Percentiles rank a stretch among this genome's conserved stretches.
These are phyloP conservation scores for Microctonus hyperodae DNA, from an alignment of 2,888 invertebrate species.

Conservation along the genomic window DNA sequence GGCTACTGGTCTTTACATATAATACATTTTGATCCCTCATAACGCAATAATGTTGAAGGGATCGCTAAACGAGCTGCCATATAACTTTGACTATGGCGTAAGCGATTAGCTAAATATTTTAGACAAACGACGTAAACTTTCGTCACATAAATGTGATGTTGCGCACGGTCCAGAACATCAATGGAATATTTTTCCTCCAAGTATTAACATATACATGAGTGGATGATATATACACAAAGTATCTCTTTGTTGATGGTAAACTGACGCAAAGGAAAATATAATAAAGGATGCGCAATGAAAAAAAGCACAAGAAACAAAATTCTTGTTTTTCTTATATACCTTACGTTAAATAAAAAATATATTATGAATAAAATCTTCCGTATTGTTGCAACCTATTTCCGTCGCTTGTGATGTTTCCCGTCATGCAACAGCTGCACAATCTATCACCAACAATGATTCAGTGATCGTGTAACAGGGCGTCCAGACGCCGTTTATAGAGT, in stretches of 20 bases:
- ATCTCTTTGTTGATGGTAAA: neutral
- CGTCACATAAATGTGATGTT: neutral
- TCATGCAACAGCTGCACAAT: slow-evolving; percentile 58
- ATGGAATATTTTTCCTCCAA: too few species aligned
- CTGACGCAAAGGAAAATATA: neutral
- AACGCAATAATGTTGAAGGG: slow-evolving; percentile 54
- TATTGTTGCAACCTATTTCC: slow-evolving; percentile 61
- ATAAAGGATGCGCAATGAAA: neutral
- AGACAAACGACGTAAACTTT: neutral
- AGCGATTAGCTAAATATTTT: slow-evolving; percentile 41
- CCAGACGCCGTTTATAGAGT: slow-evolving; percentile 55
- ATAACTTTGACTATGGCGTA: slow-evolving; percentile 53
- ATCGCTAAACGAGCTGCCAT: slow-evolving; percentile 51
- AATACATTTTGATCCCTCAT: slow-evolving; percentile 56
- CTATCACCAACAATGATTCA: slow-evolving; percentile 62
- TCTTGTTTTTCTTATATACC: too few species aligned
- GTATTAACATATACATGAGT: neutral
- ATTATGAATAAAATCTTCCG: slow-evolving; percentile 30
- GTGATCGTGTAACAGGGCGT: slow-evolving; percentile 55
- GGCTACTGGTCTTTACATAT: slow-evolving; percentile 62
- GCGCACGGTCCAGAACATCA: neutral
- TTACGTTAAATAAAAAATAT: slow-evolving; percentile 6
- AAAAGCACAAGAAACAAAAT: neutral
- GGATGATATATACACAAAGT: neutral
- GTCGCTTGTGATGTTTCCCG: slow-evolving; percentile 54